These are phyloP conservation scores for Siderastrea radians DNA, from an alignment of 92 coral and sea anemone species.

Conservation along the genomic window DNA sequence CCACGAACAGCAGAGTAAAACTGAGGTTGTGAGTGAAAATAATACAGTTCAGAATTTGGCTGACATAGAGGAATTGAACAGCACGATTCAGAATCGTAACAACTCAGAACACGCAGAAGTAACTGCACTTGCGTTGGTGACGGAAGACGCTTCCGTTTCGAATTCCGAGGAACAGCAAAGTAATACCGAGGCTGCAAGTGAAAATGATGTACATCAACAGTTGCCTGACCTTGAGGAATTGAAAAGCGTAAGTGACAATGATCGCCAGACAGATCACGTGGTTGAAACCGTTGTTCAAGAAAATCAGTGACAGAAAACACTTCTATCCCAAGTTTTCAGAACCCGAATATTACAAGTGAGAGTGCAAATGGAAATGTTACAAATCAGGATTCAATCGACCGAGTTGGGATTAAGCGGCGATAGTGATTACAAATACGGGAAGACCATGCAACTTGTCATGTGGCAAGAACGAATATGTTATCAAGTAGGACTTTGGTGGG, in stretches of 20 bases:
- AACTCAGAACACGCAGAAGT: not conserved
- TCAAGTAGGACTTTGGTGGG: too few relatives aligned
- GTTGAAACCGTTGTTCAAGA: too few relatives aligned
- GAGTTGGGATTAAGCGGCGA: too few relatives aligned
- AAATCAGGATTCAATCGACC: too few relatives aligned
- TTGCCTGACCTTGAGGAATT: not conserved
- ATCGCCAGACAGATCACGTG: not conserved
- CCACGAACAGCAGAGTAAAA: not conserved
- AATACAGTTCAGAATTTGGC: not conserved
- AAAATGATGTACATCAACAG: not conserved
- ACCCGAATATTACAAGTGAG: too few relatives aligned
- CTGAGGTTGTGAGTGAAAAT: not conserved
- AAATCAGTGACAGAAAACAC: too few relatives aligned
- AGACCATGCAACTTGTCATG: too few relatives aligned
- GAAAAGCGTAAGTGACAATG: not conserved
- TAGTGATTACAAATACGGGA: too few relatives aligned
- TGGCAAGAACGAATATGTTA: too few relatives aligned
- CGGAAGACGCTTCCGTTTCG: not conserved
- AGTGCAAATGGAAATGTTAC: too few relatives aligned
- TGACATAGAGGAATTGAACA: not conserved
- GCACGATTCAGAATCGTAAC: not conserved
- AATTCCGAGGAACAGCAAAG: not conserved
- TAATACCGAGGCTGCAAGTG: not conserved
- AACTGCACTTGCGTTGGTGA: not conserved
- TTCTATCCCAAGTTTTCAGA: too few relatives aligned